Conservation (phyloP, 2,113 vertebrate genomes). For the Paramisgurnus dabryanus region DNA sequence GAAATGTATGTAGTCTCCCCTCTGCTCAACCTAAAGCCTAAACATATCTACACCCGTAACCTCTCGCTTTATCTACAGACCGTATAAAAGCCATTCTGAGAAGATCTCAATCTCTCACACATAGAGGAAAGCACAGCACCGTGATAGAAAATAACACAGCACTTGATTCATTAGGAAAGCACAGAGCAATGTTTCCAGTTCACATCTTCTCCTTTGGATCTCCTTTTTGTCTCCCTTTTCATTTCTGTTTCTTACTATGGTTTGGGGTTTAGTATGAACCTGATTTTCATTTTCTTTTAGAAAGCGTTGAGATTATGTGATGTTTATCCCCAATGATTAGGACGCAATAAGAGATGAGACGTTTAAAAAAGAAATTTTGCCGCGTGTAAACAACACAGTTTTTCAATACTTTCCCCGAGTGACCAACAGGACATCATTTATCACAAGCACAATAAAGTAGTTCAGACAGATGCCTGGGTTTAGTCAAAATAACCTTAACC, state of each 20-base stretch:
- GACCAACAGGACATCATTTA: no score
- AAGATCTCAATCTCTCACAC: conserved; percentile 31
- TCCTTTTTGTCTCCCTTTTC: conserved; percentile 17
- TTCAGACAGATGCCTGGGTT: background rate
- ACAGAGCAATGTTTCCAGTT: conserved; percentile 53
- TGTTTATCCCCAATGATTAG: background rate
- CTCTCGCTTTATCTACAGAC: background rate
- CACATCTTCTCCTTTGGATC: conserved; percentile 48
- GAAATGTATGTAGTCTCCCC: conserved; percentile 64
- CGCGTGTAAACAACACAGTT: conserved; percentile 30
- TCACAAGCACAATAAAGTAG: conserved; percentile 4
- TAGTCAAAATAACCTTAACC: conserved; percentile 24
- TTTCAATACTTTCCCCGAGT: background rate
- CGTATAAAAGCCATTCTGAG: conserved; percentile 16
- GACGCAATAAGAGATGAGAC: no score
- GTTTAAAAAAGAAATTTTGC: no score
- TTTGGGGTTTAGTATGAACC: conserved; percentile 1
- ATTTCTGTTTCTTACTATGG: conserved; percentile 23
- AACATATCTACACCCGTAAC: conserved; percentile 13
- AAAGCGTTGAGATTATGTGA: no score
- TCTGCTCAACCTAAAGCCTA: conserved; percentile 48
- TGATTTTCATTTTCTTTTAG: background rate
- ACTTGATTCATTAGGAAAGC: conserved; percentile 23
- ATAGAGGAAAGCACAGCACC: conserved; percentile 25
- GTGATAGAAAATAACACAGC: conserved; percentile 10